Percentiles rank a stretch among this genome's conserved stretches.
Evolutionary conservation across 2,113 vertebrate species (phyloP).

Genomic region (Podiceps cristatus): DNA sequence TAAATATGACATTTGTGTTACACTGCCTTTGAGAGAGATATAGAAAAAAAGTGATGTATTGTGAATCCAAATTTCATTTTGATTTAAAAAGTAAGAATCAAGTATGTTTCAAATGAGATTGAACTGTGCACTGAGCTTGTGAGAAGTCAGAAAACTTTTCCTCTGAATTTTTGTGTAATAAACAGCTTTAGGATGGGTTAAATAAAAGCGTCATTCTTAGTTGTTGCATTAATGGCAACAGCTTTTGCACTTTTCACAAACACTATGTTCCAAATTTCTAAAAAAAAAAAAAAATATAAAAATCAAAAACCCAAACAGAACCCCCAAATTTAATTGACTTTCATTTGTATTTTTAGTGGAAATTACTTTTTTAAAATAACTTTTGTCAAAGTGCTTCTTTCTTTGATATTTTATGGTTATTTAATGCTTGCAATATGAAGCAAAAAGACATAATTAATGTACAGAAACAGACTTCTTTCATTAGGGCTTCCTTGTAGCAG

Average conservation of each 20-base stretch:
- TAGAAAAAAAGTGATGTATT: not conserved
- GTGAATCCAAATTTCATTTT: not conserved
- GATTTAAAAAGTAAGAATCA: not conserved
- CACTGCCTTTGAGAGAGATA: not conserved
- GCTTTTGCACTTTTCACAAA: not conserved
- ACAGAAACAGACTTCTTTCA: not conserved
- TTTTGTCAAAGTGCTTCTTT: not conserved
- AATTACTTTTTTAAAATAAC: not conserved
- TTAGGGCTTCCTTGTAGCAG: not conserved
- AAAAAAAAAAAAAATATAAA: no score
- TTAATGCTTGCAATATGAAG: not conserved
- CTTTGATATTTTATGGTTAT: not conserved
- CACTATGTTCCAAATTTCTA: not conserved
- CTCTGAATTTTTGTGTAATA: not conserved
- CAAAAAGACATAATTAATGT: not conserved
- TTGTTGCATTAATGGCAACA: not conserved
- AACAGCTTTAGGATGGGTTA: not conserved
- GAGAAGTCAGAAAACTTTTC: not conserved
- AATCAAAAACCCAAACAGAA: not conserved
- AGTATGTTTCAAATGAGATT: not conserved
- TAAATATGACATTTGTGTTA: not conserved
- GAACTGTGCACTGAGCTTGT: not conserved
- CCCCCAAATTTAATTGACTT: not conserved
- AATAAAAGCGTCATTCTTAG: not conserved
- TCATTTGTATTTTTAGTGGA: not conserved